Conservation (phyloP, 2,113 vertebrate species). For the Phalacrocorax aristotelis region DNA sequence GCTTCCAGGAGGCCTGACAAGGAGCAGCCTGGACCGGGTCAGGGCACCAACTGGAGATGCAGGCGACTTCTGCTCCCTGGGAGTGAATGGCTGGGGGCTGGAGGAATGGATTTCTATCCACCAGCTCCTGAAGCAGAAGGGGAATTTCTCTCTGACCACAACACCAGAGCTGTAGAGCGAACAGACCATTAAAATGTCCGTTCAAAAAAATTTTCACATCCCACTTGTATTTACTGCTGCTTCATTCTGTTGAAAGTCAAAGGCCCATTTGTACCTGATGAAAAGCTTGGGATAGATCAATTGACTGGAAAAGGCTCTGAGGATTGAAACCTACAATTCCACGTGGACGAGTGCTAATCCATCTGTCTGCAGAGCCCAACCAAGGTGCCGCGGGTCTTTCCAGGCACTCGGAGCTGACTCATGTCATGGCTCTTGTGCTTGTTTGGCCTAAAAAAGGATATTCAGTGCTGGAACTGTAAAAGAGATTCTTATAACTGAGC, state of each 20-base stretch:
- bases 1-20: background rate
- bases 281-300: constrained; percentile 20
- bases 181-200: constrained; percentile 10
- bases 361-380: background rate
- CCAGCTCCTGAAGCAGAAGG: background rate
- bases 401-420: background rate
- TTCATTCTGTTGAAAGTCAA: background rate
- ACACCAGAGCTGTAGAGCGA: background rate
- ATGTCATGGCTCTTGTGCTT: background rate
- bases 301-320: constrained; percentile 4
- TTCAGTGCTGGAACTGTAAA: background rate
- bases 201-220: background rate
- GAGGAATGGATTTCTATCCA: background rate
- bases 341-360: background rate
- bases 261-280: background rate
- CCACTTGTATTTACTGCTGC: constrained; percentile 24
- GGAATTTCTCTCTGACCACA: background rate
- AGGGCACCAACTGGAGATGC: background rate
- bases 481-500: background rate
- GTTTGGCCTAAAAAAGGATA: background rate
- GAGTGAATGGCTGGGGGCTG: background rate
- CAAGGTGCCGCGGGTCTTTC: background rate
- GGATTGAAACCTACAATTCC: background rate
- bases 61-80: background rate
- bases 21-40: background rate